Evolutionary conservation across 1,140 invertebrate species (phyloP), one percentile per base, ranked within the genome.

Genomic region (Aphelenchoides avenae): DNA sequence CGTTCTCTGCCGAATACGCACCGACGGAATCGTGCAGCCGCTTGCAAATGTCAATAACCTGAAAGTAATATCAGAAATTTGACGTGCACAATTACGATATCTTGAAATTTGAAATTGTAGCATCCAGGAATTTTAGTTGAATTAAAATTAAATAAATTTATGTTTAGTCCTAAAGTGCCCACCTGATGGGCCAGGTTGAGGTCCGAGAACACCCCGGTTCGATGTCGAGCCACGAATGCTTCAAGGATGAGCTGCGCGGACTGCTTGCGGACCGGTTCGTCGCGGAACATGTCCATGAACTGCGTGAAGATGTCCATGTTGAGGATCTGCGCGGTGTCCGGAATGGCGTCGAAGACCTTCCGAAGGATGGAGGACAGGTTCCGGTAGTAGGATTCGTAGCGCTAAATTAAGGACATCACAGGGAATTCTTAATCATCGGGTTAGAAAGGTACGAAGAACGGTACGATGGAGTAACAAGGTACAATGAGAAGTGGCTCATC

Each of bases 1-100:
- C 48, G 0, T 53, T 43, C 24, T 42, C 44, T 18, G 52, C 24
- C 20, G 68, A n/a, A 34, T 24, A 54, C 13, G 62, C 22, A 15
- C 42, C 27, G 6, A 67, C 18, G 5, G 47, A 48, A 41, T 67
- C 65, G 7, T 71, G 60, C 7, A 67, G 43, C n/a, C 24, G 26
- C 50, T 71, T 62, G 40, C 65, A 66, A 5, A 71, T 42, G 27
- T 68, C 66, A 20, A 64, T 36, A 15, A 66, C 31, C 68, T 64
- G 15, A 29, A 36, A 7, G 18, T n/a, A n/a, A n/a, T n/a, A n/a
- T n/a, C n/a, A n/a, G n/a, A n/a, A n/a, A n/a, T n/a, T n/a, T n/a
- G n/a, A n/a, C n/a, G n/a, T n/a, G n/a, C n/a, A n/a, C n/a, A n/a
- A n/a, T n/a, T n/a, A n/a, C n/a, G n/a, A n/a, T n/a, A n/a, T n/a